Base-by-base conservation (phyloP, 2,888 invertebrate genomes). In the Coremacera marginata region DNA sequence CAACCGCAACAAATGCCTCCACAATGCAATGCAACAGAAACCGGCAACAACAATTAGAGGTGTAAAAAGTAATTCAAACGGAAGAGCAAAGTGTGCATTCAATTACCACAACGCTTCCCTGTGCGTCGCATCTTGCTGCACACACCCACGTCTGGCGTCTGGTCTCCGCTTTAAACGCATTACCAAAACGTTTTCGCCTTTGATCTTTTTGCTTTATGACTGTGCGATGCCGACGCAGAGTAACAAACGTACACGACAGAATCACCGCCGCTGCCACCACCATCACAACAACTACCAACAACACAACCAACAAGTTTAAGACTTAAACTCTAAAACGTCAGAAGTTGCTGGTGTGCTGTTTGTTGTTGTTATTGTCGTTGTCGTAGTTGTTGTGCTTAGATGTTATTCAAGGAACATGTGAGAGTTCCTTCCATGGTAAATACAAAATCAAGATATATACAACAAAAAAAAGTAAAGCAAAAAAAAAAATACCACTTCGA, bases 11-110 rank as follows among this genome's bases (percentile, higher is more conserved):
- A 62, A 72, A 68, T 68, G 67, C 31, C 44, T 68, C 55, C 70
- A 27, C 57, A 44, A 60, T 44, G 55, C 60, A 62, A 31, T 51
- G 67, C 62, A 76, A 63, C 27, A 70, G 78, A 77, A 81, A 81
- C 78, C 78, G 79, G 79, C 71, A 77, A 70, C 78, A 62, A 80
- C 76, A 82, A 80, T 81, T 78, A 82, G 83, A 84, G 87, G 87
- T 86, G 86, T 87, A 83, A 87, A 86, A 85, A 84, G 79, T 81
- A 83, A 86, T 82, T 81, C 82, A 84, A 86, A 84, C 85, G 83
- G 74, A 80, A 76, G 79, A 78, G 73, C 76, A 57, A 25, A 62
- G 62, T 79, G 76, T 78, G 79, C 78, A 79, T 76, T 65, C 78
- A 78, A 78, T 80, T 80, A 79, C 75, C 80, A 77, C 79, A 78